Percentiles rank a stretch among this genome's conserved stretches.
phyloP scores from a whole-genome alignment of 2,797 vertebrate genomes.

The Acanthurus lineatus region DNA sequence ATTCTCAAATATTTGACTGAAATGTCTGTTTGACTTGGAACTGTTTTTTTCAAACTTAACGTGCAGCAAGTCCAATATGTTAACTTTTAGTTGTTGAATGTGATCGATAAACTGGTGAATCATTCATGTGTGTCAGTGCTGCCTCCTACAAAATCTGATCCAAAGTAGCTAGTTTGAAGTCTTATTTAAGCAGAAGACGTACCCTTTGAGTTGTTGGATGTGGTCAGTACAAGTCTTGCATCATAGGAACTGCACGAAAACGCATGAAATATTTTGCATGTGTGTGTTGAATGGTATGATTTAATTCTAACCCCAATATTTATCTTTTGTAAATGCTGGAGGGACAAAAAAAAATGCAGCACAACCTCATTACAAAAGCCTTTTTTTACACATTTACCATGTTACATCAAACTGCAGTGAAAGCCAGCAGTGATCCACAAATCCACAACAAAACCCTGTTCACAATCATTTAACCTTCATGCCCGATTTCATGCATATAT shows the following conservation, averaged over 20 bases:
- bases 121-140: neutral
- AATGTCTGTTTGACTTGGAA: no score
- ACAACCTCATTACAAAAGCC: constrained; percentile 38
- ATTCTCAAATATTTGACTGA: no score
- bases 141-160: neutral
- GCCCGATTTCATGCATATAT: constrained; percentile 60
- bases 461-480: constrained; percentile 80
- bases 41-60: no score
- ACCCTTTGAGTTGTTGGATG: neutral
- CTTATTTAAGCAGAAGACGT: neutral
- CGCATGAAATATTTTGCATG: neutral
- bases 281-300: constrained; percentile 19
- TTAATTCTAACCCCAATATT: constrained; percentile 33
- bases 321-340: constrained; percentile 33
- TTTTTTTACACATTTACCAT: constrained; percentile 38
- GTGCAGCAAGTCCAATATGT: no score
- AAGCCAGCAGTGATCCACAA: constrained; percentile 58
- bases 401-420: constrained; percentile 59
- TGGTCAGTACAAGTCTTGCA: neutral
- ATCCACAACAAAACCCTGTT: constrained; percentile 66
- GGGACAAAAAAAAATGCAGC: neutral
- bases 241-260: neutral
- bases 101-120: no score
- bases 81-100: no score
- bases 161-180: neutral